These are phyloP conservation scores for Bambusicola thoracicus DNA, from an alignment of 2,113 vertebrate species.

Conservation along the genomic window DNA sequence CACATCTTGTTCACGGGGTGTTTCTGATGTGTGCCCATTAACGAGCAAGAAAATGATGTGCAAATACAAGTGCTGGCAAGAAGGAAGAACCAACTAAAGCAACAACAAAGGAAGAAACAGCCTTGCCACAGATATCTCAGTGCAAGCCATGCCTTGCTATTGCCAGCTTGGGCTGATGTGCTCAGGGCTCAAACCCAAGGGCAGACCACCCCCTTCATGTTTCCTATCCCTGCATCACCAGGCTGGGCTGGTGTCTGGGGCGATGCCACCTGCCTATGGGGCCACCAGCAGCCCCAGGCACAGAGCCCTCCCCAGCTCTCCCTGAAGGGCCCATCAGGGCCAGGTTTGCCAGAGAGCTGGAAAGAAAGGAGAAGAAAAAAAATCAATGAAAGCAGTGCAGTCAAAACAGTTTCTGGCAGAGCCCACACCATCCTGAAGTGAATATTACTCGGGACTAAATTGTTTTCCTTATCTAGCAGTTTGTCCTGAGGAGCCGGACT, in stretches of 20 bases:
- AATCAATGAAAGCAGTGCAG: conserved; percentile 27
- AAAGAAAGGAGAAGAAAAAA: neutral
- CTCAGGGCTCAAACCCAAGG: neutral
- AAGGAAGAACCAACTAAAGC: neutral
- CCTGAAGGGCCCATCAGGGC: neutral
- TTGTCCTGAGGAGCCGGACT: conserved; percentile 70
- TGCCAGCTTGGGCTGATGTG: rapidly evolving
- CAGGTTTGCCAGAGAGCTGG: neutral
- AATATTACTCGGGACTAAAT: conserved; percentile 62
- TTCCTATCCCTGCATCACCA: rapidly evolving
- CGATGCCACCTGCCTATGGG: no score
- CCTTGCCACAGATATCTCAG: neutral
- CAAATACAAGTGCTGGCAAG: neutral
- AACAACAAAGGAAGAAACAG: neutral
- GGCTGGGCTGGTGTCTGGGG: rapidly evolving
- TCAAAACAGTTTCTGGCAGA: conserved; percentile 56
- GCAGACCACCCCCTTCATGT: no score
- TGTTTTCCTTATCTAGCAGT: conserved; percentile 70
- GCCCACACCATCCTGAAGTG: conserved; percentile 26
- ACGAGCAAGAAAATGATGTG: neutral
- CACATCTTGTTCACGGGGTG: neutral
- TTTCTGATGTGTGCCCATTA: neutral
- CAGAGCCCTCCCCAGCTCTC: neutral
- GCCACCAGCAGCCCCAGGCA: neutral
- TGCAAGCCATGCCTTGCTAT: neutral